Evolutionary conservation across 2,113 vertebrate species (phyloP).

Genomic region (Acanthochromis polyacanthus): DNA sequence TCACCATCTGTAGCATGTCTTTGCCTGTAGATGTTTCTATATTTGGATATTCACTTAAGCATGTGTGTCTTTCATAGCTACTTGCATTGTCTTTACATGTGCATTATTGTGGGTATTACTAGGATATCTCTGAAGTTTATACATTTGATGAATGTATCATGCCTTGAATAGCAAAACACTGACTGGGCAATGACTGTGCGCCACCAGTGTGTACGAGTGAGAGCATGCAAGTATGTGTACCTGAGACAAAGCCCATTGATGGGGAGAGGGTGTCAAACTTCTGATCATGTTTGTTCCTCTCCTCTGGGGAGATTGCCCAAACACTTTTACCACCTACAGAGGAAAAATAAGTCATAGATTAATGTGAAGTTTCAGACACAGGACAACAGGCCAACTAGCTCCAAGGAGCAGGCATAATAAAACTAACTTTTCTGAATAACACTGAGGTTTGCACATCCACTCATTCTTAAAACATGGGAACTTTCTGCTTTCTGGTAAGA

Average conservation of each 20-base stretch:
- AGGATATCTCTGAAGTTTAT: background rate
- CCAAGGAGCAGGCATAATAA: background rate
- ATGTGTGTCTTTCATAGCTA: background rate
- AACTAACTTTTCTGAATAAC: too few relatives aligned
- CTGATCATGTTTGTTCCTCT: slow-evolving; percentile 92
- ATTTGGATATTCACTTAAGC: background rate
- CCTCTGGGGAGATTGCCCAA: slow-evolving; percentile 93
- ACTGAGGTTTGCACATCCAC: too few relatives aligned
- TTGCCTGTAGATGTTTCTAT: background rate
- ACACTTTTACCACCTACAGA: slow-evolving; percentile 86
- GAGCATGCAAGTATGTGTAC: slow-evolving; percentile 73
- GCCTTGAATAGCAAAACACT: too few relatives aligned
- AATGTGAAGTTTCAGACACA: background rate
- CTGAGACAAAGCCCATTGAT: slow-evolving; percentile 89
- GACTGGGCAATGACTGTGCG: too few relatives aligned
- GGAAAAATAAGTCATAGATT: background rate
- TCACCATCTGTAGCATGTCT: background rate
- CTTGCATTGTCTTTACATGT: background rate
- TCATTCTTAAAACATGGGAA: background rate
- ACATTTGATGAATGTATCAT: background rate
- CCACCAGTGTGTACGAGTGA: background rate
- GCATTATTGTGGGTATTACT: background rate
- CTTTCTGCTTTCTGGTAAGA: background rate
- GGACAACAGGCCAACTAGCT: background rate
- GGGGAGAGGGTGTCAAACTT: slow-evolving; percentile 94